Evolutionary conservation across 2,113 vertebrate species (phyloP).

Genomic region (Pleuronectes platessa): DNA sequence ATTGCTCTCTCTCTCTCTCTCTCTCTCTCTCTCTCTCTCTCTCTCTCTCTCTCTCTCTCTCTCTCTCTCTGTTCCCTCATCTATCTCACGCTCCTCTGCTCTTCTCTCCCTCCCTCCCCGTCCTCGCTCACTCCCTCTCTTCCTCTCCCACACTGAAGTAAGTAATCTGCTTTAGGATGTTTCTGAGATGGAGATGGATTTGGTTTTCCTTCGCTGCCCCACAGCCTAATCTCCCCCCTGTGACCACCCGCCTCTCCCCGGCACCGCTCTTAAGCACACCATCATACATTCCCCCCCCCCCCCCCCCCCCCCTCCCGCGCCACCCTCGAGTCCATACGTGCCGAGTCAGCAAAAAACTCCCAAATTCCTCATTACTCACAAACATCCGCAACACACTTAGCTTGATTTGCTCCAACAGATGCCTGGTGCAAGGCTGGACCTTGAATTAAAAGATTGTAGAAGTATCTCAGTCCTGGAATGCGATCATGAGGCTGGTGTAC

Average conservation of each 20-base stretch:
- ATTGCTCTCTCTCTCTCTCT: constrained; percentile 68
- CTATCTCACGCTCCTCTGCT: constrained; percentile 60
- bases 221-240: constrained; percentile 78
- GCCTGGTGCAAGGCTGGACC: constrained; percentile 44
- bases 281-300: constrained; percentile 51
- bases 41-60: constrained; percentile 48
- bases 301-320: not conserved
- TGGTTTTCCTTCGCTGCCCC: constrained; percentile 76
- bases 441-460: constrained; percentile 58
- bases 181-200: constrained; percentile 83
- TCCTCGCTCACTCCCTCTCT: constrained; percentile 7
- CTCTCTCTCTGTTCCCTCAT: constrained; percentile 50
- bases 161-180: constrained; percentile 84
- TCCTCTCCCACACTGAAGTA: constrained; percentile 64
- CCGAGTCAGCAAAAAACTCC: constrained; percentile 76
- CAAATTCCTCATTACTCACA: constrained; percentile 81
- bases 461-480: constrained; percentile 18
- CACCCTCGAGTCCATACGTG: constrained; percentile 34
- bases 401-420: constrained; percentile 71
- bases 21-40: constrained; percentile 34
- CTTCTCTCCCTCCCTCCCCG: constrained; percentile 28
- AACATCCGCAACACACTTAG: constrained; percentile 79
- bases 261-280: constrained; percentile 72
- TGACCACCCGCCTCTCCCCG: constrained; percentile 61
- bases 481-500: constrained; percentile 3